These are phyloP conservation scores for Muscicapa comitata DNA, from an alignment of 2,797 vertebrate genomes.

Conservation along the genomic window DNA sequence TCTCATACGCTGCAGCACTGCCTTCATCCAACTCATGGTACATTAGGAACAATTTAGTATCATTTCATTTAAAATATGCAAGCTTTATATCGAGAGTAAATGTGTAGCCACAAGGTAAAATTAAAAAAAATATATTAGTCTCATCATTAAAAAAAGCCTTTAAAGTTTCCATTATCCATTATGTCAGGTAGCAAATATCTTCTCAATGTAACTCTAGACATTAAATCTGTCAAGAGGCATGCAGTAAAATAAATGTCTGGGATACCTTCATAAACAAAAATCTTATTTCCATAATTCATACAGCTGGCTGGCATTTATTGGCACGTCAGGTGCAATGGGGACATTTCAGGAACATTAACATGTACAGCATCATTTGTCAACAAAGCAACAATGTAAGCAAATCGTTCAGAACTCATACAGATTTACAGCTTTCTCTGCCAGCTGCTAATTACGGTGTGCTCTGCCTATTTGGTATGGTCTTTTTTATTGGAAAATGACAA, in stretches of 20 bases:
- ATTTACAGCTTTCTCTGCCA: constrained; percentile 86
- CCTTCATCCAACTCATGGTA: constrained; percentile 41
- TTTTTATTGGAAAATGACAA: constrained; percentile 88
- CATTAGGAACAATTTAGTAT: constrained; percentile 57
- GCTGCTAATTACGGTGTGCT: constrained; percentile 88
- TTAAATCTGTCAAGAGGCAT: constrained; percentile 87
- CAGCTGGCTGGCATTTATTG: constrained; percentile 88
- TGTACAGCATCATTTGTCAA: constrained; percentile 89
- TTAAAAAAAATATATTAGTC: constrained; percentile 69
- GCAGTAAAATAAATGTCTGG: constrained; percentile 86
- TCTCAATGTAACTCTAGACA: constrained; percentile 83
- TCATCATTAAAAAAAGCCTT: constrained; percentile 74
- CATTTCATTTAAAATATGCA: constrained; percentile 63
- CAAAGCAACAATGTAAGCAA: constrained; percentile 89
- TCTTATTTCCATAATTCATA: constrained; percentile 88
- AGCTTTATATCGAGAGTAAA: constrained; percentile 59
- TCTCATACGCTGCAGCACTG: neutral
- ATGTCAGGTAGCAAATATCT: constrained; percentile 87
- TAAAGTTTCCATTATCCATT: constrained; percentile 84
- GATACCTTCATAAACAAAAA: constrained; percentile 91
- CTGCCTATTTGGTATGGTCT: constrained; percentile 85
- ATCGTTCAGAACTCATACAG: constrained; percentile 87
- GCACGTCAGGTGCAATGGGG: constrained; percentile 88
- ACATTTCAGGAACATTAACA: constrained; percentile 89
- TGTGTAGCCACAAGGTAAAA: constrained; percentile 69